Percentiles rank a stretch among this genome's conserved stretches.
Evolutionary conservation across 2,888 invertebrate species (phyloP).

Genomic region (Drosophila niveifrons): DNA sequence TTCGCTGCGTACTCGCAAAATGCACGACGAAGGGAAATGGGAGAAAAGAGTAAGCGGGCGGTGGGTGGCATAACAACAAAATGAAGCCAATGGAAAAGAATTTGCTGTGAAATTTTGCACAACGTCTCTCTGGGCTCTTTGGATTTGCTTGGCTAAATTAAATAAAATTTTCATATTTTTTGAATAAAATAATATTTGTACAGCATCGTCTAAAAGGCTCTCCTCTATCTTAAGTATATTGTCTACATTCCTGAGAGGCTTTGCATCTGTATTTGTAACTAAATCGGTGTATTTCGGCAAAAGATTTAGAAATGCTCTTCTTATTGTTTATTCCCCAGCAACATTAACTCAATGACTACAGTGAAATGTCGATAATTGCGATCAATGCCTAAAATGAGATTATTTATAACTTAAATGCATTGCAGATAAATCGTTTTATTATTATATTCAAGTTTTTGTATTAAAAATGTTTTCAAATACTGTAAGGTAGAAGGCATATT

Average conservation of each 20-base stretch:
- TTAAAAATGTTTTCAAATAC: no score
- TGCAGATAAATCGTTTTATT: no score
- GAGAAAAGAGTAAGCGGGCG: neutral
- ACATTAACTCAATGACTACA: no score
- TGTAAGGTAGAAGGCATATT: no score
- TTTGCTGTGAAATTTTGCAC: slow-evolving; percentile 30
- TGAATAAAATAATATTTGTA: slow-evolving; percentile 45
- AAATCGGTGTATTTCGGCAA: slow-evolving; percentile 11
- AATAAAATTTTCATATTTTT: slow-evolving; percentile 46
- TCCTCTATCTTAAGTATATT: slow-evolving; percentile 28
- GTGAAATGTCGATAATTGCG: no score
- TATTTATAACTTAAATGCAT: no score
- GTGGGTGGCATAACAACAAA: slow-evolving; percentile 25
- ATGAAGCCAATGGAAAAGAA: slow-evolving; percentile 32
- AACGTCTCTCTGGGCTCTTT: slow-evolving; percentile 12
- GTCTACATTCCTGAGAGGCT: slow-evolving; percentile 21
- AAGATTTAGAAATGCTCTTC: neutral
- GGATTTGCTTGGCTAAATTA: slow-evolving; percentile 27
- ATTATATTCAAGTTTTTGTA: no score
- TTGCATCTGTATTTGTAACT: slow-evolving; percentile 7
- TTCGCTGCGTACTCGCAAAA: slow-evolving; percentile 2
- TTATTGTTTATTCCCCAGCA: no score
- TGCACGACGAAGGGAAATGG: neutral
- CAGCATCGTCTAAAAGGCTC: slow-evolving; percentile 21
- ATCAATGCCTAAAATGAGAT: no score